Evolutionary conservation across 1,140 invertebrate genomes (phyloP).

Genomic region (Oreohelix idahoensis): DNA sequence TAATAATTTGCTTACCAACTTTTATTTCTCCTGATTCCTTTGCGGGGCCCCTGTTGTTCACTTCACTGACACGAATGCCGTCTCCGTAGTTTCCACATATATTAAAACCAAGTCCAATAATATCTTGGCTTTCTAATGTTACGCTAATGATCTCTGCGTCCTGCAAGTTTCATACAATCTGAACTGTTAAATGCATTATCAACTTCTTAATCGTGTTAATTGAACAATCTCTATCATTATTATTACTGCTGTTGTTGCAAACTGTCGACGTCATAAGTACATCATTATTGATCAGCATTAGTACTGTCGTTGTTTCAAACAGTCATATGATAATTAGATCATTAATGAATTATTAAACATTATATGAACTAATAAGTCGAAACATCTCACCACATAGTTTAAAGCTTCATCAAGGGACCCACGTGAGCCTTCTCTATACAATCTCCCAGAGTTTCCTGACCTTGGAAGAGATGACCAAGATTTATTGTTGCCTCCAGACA

Average conservation of each 20-base stretch:
- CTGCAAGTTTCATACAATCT: constrained; percentile 59
- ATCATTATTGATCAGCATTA: too few species aligned
- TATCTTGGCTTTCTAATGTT: constrained; percentile 86
- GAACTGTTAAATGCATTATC: background rate
- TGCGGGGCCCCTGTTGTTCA: constrained; percentile 88
- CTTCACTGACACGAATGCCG: constrained; percentile 89
- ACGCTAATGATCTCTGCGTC: constrained; percentile 78
- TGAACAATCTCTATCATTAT: background rate
- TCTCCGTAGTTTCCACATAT: constrained; percentile 90
- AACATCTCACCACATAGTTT: constrained; percentile 22
- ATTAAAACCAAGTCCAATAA: constrained; percentile 92
- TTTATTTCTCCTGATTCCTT: constrained; percentile 86
- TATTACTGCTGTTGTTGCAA: background rate
- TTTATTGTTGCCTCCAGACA: too few species aligned
- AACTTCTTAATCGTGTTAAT: background rate
- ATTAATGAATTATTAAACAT: background rate
- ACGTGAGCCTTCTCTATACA: constrained; percentile 42
- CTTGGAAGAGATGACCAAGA: constrained; percentile 47
- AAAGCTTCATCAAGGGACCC: constrained; percentile 50
- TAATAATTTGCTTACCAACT: constrained; percentile 83
- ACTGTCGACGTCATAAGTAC: too few species aligned
- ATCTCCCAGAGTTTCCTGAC: constrained; percentile 31
- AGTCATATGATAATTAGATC: too few species aligned
- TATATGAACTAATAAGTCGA: background rate
- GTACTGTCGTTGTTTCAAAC: too few species aligned